Base-by-base conservation (phyloP, 2,113 vertebrate species). In the Esox niger region DNA sequence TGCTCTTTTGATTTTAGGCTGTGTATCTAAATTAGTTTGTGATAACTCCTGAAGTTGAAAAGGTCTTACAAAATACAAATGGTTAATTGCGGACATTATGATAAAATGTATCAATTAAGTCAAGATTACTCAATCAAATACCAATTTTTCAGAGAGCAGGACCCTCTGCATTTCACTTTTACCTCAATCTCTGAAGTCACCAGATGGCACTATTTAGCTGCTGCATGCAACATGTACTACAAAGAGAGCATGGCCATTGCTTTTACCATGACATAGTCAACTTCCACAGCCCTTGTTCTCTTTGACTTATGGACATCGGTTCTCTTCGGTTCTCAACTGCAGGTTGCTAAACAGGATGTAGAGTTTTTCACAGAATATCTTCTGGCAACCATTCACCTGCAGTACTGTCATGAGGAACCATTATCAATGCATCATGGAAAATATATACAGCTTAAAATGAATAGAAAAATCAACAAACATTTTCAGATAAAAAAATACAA, bases 181-280 rank as follows among this genome's bases (percentile, higher is more conserved):
- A 77, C 67, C 68, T 66, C 66, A 76, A 78, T 79, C 60, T 73
- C 52, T 56, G 63, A 79, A 79, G 84, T 87, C 88, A 88, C 80
- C 86, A 89, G 88, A 87, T 88, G 86, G 85, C 86, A 87, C 86
- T 89, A 86, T 89, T 89, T 89, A 89, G 86, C 88, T 89, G 84
- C 47, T 75, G 65, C 78, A 82, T 56, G 2, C 25, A 32, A 20
- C 6, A 33, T 23, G 11, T n/a, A 30, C 6, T 17, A 31, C 15
- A 21, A 30, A 32, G 58, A 60, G 6, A 21, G 15, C 17, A 15
- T 4, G 58, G 23, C 56, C 25, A 15, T 25, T 58, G 25, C 56
- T 26, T 26, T 10, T 26, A 17, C 11, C 27, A 8, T 5, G 20
- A 52, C 20, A 52, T 6, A 17, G 1, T 52, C 20, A 52, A 52